Evolutionary conservation across 2,888 invertebrate species (phyloP).

Genomic region (Drosophila subsilvestris): DNA sequence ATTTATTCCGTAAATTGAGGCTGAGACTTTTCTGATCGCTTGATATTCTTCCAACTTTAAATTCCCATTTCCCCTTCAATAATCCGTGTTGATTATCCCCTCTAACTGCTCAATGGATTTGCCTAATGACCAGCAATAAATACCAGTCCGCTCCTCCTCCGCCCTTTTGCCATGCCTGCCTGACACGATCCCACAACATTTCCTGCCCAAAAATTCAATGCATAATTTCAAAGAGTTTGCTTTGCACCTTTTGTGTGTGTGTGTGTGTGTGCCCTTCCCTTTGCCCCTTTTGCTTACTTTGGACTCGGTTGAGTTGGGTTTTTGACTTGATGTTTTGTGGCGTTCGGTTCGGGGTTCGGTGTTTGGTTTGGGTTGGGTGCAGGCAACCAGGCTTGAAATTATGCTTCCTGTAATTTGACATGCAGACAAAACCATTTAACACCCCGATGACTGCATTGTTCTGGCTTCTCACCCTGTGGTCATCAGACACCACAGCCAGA

Average conservation of each 20-base stretch:
- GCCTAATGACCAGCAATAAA: constrained; percentile 40
- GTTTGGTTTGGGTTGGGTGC: constrained; percentile 41
- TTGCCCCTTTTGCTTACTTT: constrained; percentile 32
- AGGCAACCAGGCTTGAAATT: constrained; percentile 74
- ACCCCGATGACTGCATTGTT: constrained; percentile 73
- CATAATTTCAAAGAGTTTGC: constrained; percentile 50
- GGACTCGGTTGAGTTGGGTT: constrained; percentile 24
- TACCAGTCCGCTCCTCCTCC: not conserved
- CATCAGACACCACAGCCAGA: constrained; percentile 2
- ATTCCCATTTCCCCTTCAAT: not conserved
- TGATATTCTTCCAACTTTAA: not conserved
- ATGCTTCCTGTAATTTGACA: constrained; percentile 78
- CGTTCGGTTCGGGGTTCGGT: constrained; percentile 34
- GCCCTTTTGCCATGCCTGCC: not conserved
- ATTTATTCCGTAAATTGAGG: too few relatives aligned
- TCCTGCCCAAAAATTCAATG: constrained; percentile 43
- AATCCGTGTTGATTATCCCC: constrained; percentile 8
- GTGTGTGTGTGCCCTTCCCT: constrained; percentile 30
- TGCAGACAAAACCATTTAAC: constrained; percentile 78
- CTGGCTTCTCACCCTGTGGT: constrained; percentile 26
- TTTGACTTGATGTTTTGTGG: constrained; percentile 15
- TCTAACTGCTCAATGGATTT: constrained; percentile 18
- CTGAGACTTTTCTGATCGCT: not conserved
- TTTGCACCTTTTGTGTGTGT: constrained; percentile 50
- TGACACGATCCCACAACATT: constrained; percentile 4